Evolutionary conservation across 2,797 vertebrate genomes (phyloP).

Genomic region (Apogon talboti): DNA sequence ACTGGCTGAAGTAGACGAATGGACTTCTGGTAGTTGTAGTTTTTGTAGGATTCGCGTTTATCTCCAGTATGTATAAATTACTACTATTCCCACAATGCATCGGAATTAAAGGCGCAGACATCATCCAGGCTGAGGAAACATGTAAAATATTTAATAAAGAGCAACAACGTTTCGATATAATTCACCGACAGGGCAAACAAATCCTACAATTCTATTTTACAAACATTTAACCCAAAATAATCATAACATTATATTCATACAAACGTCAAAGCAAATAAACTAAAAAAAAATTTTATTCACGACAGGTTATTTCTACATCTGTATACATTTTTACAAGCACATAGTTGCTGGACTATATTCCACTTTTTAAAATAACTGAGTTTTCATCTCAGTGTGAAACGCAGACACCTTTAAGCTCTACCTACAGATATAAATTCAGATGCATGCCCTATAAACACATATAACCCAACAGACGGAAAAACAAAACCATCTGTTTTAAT

Average conservation of each 20-base stretch:
- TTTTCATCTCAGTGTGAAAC: too few species aligned
- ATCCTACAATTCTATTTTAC: background rate
- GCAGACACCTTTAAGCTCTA: too few species aligned
- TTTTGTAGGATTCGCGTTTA: accelerated
- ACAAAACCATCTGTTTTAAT: background rate
- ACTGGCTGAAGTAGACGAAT: background rate
- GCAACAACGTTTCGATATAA: background rate
- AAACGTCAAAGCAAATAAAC: too few species aligned
- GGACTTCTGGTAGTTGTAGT: slow-evolving; percentile 75
- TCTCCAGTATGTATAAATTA: accelerated
- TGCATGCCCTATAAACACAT: too few species aligned
- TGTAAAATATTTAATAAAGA: too few species aligned
- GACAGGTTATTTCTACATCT: too few species aligned
- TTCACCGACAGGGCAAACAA: background rate
- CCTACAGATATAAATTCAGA: too few species aligned
- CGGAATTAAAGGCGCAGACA: slow-evolving; percentile 27
- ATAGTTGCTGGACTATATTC: too few species aligned
- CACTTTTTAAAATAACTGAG: too few species aligned
- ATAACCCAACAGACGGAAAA: too few species aligned
- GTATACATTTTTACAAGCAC: too few species aligned
- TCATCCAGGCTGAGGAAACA: background rate
- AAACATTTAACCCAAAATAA: background rate
- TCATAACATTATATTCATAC: background rate
- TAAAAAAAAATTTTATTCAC: too few species aligned
- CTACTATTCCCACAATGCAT: slow-evolving; percentile 64